phyloP scores from a whole-genome alignment of 2,797 vertebrate genomes.

The Poliocrania exsul region DNA sequence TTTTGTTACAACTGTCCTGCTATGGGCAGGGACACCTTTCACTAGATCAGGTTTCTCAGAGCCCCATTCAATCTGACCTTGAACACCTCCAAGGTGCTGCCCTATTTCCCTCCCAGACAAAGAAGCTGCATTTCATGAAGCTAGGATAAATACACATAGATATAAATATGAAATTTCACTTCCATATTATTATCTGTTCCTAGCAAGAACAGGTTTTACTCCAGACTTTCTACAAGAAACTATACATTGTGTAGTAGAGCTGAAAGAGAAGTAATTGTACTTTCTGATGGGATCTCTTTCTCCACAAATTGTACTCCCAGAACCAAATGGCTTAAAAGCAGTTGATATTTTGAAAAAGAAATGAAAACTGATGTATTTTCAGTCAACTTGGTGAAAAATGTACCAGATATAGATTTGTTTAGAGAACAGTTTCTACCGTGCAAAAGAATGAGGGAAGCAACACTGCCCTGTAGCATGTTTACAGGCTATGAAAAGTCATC shows the following conservation, averaged over 20 bases:
- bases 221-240: neutral
- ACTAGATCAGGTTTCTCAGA: neutral
- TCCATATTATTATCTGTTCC: neutral
- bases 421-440: neutral
- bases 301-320: neutral
- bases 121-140: neutral
- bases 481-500: neutral
- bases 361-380: neutral
- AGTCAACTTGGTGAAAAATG: neutral
- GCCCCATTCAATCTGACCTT: neutral
- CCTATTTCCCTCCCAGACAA: neutral
- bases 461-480: neutral
- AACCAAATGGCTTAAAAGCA: neutral
- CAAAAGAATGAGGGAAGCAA: neutral
- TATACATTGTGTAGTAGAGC: neutral
- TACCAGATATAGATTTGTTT: constrained; percentile 30
- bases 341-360: neutral
- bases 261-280: neutral
- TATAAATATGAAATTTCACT: neutral
- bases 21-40: neutral
- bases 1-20: neutral
- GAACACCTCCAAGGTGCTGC: neutral
- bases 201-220: neutral
- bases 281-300: neutral
- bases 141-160: neutral